Base-by-base conservation (phyloP, 2,797 vertebrate species). In the Betta splendens region DNA sequence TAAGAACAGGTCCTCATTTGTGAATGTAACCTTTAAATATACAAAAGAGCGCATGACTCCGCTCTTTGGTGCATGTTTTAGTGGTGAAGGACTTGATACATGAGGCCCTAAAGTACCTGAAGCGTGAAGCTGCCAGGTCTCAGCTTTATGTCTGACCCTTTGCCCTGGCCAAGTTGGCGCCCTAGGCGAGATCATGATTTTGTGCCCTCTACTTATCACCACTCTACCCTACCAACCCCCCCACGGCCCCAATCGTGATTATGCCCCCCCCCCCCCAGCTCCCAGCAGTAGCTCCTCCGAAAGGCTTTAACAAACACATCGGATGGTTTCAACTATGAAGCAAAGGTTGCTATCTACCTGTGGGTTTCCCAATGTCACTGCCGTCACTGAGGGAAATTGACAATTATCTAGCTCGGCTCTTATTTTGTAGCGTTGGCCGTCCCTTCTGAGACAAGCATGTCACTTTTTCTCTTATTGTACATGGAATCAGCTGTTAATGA, bases 21-120 rank as follows among this genome's bases (percentile, higher is more conserved):
- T 11, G 13, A 58, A 31, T 53, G 22, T 21, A 53, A 20, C 26
- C 13, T 39, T 53, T 10, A n/a, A 2, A 48, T 31, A 29, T 36
- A 7, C 43, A 18, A 7, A 44, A 21, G 4, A 29, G 31, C 43
- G 45, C 26, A 55, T 33, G 57, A 32, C 26, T 55, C 12, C 46
- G 38, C 28, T 54, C 26, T 55, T 63, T 65, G 51, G 33, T 2
- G 6, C 40, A 66, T 38, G 29, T 44, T 36, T 49, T 16, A 52
- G 29, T 23, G 21, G 40, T 60, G 10, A 53, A 33, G 25, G 26
- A 4, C 1, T 70, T 75, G 66, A 57, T 72, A 72, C 51, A 70
- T 49, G 61, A 77, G 64, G 75, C 75, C 33, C 52, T 28, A 31
- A 5, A 50, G 57, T 25, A 16, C 15, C n/a, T n/a, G 11, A 1